phyloP scores from a whole-genome alignment of 2,888 invertebrate species.

The Clepsis dumicolana region DNA sequence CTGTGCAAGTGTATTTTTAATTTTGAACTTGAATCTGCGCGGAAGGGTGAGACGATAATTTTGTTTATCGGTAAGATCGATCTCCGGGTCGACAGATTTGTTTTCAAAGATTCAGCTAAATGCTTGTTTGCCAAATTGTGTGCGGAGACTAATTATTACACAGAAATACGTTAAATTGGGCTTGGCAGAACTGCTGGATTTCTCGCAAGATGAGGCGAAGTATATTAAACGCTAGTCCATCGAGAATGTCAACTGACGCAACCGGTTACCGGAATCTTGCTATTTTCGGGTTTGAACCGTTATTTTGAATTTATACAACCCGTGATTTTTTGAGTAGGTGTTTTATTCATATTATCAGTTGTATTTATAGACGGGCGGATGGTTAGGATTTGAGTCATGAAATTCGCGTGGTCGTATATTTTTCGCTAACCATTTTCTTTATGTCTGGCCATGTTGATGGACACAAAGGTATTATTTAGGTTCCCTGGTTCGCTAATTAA shows the following conservation, averaged over 20 bases:
- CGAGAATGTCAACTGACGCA: constrained; percentile 77
- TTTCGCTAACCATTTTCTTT: constrained; percentile 10
- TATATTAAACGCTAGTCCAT: constrained; percentile 66
- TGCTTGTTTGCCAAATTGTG: constrained; percentile 58
- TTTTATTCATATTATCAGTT: constrained; percentile 52
- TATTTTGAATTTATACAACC: constrained; percentile 62
- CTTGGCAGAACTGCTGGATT: constrained; percentile 72
- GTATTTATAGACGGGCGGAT: constrained; percentile 25
- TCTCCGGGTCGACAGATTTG: constrained; percentile 1
- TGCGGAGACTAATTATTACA: constrained; percentile 65
- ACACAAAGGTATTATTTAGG: constrained; percentile 23
- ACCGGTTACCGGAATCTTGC: constrained; percentile 68
- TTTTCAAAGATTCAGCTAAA: constrained; percentile 15
- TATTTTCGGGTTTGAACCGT: constrained; percentile 73
- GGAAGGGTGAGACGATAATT: constrained; percentile 25
- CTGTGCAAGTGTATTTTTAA: constrained; percentile 51
- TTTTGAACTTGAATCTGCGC: constrained; percentile 16
- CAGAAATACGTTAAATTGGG: constrained; percentile 72
- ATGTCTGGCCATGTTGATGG: constrained; percentile 3
- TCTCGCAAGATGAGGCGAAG: constrained; percentile 63
- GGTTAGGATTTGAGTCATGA: constrained; percentile 17
- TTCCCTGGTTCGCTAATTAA: constrained; percentile 54
- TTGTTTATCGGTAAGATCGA: constrained; percentile 15
- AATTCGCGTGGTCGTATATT: constrained; percentile 17
- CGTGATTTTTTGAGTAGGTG: constrained; percentile 56